phyloP scores from a whole-genome alignment of 1,140 invertebrate species.

The Cecropterus lyciades region DNA sequence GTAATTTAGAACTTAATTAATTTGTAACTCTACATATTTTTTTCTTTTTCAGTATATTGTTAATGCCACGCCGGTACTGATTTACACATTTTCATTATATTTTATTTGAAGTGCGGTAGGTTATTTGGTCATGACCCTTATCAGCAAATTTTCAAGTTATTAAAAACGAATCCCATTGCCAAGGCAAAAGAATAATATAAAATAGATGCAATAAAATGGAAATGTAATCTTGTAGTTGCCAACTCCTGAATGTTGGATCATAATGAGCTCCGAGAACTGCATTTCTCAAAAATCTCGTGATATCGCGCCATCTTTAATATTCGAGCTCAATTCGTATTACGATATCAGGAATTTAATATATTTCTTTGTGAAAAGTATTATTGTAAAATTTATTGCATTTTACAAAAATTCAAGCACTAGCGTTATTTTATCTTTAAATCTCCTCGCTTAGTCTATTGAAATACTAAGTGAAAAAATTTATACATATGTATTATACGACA shows the following conservation, averaged over 20 bases:
- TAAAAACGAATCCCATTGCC: not conserved
- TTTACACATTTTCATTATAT: too few relatives aligned
- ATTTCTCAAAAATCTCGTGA: slow-evolving; percentile 8
- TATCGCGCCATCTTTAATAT: slow-evolving; percentile 3
- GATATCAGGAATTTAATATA: slow-evolving; percentile 1
- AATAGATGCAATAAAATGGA: not conserved
- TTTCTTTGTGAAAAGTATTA: not conserved
- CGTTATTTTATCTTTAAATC: too few relatives aligned
- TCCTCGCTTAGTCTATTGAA: too few relatives aligned
- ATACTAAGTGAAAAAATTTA: too few relatives aligned
- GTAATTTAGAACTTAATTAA: too few relatives aligned
- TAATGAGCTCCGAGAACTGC: slow-evolving; percentile 2
- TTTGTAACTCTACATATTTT: too few relatives aligned
- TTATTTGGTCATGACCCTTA: not conserved
- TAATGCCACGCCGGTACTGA: too few relatives aligned
- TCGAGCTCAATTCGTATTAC: not conserved
- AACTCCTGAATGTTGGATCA: slow-evolving; percentile 10
- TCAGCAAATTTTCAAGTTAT: not conserved
- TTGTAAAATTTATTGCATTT: not conserved
- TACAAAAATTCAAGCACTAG: too few relatives aligned
- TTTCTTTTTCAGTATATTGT: too few relatives aligned
- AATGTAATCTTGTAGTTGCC: not conserved
- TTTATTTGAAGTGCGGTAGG: too few relatives aligned
- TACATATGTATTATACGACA: too few relatives aligned
- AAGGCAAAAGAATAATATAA: not conserved